Evolutionary conservation across 2,797 vertebrate species (phyloP), one percentile per base, ranked within the genome.

Genomic region (Octomys mimax): DNA sequence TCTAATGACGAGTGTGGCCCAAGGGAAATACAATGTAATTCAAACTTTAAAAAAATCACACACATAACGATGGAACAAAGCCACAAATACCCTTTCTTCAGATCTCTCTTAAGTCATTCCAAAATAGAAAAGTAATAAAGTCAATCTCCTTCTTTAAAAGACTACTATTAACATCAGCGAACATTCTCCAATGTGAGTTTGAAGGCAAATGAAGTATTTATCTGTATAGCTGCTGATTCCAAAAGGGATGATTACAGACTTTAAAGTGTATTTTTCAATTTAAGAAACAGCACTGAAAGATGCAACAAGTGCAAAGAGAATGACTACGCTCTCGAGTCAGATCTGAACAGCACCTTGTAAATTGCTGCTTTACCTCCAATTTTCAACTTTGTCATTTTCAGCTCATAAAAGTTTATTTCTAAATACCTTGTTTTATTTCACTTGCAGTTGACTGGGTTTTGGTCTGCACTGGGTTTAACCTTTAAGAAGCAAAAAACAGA

Each of bases 111-210:
- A 85, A 88, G 59, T 42, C 66, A 92, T 94, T 85, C 81, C 46
- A 49, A 86, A 96, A 82, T 31, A 94, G 8, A n/a, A 84, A 95
- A 54, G 86, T 21, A 93, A 85, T 82, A 52, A 88, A 94, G 89
- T n/a, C 39, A 33, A 87, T 59, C 59, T 89, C 12, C 52, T 92
- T 85, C 33, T 83, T 52, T 33, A 52, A 90, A 79, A 93, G 42
- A 83, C 33, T 33, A 68, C 24, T 12, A 78, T 14, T 61, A 68
- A 36, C 12, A n/a, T 61, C n/a, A 96, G 59, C 62, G 79, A 90
- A 80, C 31, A 66, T 54, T 68, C 33, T 68, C 42, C 39, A 77
- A n/a, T 26, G 73, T 14, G 82, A 71, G 26, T 82, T 73, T 85
- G 82, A 75, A 86, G 59, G 68, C 33, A 86, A 71, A 11, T 64